phyloP scores from a whole-genome alignment of 2,113 vertebrate species.

The Picathartes gymnocephalus region DNA sequence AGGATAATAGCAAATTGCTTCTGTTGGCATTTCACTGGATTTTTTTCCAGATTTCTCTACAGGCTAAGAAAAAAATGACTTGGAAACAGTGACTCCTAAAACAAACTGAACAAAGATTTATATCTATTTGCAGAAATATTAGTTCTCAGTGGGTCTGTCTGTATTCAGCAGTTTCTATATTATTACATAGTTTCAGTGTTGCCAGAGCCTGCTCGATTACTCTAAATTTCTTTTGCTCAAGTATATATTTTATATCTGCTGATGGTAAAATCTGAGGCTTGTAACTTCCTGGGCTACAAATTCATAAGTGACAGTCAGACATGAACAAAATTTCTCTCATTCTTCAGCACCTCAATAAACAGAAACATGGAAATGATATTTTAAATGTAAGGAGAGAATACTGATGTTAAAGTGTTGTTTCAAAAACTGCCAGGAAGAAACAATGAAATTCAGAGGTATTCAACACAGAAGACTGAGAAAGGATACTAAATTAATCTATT shows the following conservation, averaged over 20 bases:
- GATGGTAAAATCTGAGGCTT: background rate
- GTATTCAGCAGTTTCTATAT: background rate
- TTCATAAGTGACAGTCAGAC: background rate
- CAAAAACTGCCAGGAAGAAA: background rate
- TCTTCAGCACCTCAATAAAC: background rate
- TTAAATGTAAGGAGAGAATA: background rate
- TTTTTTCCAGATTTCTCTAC: background rate
- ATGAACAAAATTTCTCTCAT: background rate
- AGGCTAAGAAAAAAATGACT: background rate
- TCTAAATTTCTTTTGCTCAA: background rate
- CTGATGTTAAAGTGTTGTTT: background rate
- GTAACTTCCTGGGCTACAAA: background rate
- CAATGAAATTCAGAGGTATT: background rate
- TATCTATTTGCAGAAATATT: background rate
- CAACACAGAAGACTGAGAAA: background rate
- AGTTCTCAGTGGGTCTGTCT: background rate
- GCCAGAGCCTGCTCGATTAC: background rate
- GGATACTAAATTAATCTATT: background rate
- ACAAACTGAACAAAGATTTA: background rate
- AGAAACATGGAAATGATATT: background rate
- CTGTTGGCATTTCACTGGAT: background rate
- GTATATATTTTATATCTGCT: background rate
- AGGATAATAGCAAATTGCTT: background rate
- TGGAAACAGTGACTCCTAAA: background rate
- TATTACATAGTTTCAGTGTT: background rate